phyloP scores from a whole-genome alignment of 2,113 vertebrate genomes.

The Tenrec ecaudatus region DNA sequence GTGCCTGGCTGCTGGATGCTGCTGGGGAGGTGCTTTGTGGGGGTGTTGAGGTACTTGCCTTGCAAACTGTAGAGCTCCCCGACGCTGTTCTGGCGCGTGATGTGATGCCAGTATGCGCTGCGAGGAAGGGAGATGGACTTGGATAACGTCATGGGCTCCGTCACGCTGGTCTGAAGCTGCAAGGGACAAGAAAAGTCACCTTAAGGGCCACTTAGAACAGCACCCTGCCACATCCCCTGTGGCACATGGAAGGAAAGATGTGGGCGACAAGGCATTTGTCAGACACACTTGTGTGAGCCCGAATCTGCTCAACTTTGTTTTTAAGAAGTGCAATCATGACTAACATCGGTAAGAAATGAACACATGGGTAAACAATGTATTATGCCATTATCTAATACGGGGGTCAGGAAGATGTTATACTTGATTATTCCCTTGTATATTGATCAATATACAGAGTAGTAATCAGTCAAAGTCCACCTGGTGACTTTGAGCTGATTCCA shows the following conservation, averaged over 20 bases:
- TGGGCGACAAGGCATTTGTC: background rate
- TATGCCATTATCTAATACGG: background rate
- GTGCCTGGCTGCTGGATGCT: slow-evolving; percentile 54
- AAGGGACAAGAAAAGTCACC: slow-evolving; percentile 81
- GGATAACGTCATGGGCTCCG: slow-evolving; percentile 92
- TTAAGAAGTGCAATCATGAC: background rate
- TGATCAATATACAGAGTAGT: background rate
- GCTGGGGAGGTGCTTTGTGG: slow-evolving; percentile 45
- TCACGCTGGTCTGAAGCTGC: slow-evolving; percentile 93
- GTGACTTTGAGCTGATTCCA: too few relatives aligned
- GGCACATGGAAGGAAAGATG: background rate
- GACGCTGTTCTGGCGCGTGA: slow-evolving; percentile 97
- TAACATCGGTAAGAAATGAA: background rate
- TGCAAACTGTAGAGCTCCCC: slow-evolving; percentile 99
- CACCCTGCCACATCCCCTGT: background rate
- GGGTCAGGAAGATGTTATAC: background rate
- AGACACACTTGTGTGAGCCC: background rate
- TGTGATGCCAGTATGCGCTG: slow-evolving; percentile 99
- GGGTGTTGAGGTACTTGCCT: slow-evolving; percentile 87
- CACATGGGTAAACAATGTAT: background rate
- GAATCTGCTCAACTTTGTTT: background rate
- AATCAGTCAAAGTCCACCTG: background rate
- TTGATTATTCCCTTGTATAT: too few relatives aligned
- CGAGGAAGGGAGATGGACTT: slow-evolving; percentile 98
- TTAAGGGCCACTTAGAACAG: background rate